Conservation (phyloP, 2,888 invertebrate species). For the Lithodes maja region DNA sequence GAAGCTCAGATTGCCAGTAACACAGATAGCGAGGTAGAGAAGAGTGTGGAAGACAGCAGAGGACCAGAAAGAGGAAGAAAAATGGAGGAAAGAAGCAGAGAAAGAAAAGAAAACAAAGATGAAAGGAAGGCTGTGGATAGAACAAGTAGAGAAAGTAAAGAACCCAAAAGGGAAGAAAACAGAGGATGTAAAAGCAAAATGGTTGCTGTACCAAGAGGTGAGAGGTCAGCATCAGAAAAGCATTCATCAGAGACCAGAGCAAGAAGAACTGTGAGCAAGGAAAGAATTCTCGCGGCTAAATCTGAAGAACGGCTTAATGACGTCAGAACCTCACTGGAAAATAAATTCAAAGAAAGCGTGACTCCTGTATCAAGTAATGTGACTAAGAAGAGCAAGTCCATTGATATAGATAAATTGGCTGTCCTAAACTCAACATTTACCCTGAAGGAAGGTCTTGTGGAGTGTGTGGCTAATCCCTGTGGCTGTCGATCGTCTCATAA, state of each 20-base stretch:
- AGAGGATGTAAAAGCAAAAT: not conserved
- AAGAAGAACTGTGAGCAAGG: not conserved
- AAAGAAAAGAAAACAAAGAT: not conserved
- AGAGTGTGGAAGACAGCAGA: not conserved
- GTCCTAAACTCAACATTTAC: slow-evolving; percentile 42
- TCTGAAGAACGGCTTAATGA: too few species aligned
- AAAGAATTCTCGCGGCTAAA: not conserved
- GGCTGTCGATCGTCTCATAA: not conserved
- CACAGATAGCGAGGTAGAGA: not conserved
- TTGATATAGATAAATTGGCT: too few species aligned
- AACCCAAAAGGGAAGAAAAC: not conserved
- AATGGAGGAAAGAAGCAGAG: not conserved
- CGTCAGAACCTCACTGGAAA: not conserved
- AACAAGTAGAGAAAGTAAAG: not conserved
- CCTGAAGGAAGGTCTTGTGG: slow-evolving; percentile 28
- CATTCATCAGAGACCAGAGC: not conserved
- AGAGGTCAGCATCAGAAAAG: not conserved
- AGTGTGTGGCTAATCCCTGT: not conserved
- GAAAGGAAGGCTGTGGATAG: not conserved
- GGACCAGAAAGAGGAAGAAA: not conserved
- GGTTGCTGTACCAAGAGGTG: not conserved
- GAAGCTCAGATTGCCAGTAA: slow-evolving; percentile 41
- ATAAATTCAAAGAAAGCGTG: slow-evolving; percentile 3
- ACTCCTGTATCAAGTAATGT: not conserved
- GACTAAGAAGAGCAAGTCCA: not conserved